phyloP scores from a whole-genome alignment of 2,888 invertebrate genomes.

The Drosophila mimetica region DNA sequence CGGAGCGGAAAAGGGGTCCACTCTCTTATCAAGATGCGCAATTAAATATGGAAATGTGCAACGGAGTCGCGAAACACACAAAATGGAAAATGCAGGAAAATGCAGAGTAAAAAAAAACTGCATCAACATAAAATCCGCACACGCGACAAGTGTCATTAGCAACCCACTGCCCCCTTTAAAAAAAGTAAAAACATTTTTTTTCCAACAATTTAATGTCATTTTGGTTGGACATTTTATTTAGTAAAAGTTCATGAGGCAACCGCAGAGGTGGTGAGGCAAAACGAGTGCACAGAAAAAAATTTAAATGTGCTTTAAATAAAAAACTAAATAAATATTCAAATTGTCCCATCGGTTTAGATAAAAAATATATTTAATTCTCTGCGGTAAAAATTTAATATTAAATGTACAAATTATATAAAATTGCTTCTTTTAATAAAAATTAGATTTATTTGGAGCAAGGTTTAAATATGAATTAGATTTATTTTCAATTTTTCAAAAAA shows the following conservation, averaged over 20 bases:
- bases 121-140: slow-evolving; percentile 64
- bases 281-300: neutral
- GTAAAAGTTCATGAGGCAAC: slow-evolving; percentile 45
- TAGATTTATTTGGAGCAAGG: too few relatives aligned
- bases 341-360: too few relatives aligned
- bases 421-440: too few relatives aligned
- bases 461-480: too few relatives aligned
- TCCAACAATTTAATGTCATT: slow-evolving; percentile 74
- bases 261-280: slow-evolving; percentile 4
- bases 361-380: too few relatives aligned
- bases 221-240: slow-evolving; percentile 75
- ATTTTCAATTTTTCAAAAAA: too few relatives aligned
- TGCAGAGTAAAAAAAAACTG: slow-evolving; percentile 20
- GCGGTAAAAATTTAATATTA: too few relatives aligned
- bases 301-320: neutral
- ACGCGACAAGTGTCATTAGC: slow-evolving; percentile 78
- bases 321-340: too few relatives aligned
- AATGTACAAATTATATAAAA: too few relatives aligned
- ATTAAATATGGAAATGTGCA: slow-evolving; percentile 79
- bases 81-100: slow-evolving; percentile 29
- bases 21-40: slow-evolving; percentile 77
- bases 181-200: slow-evolving; percentile 17
- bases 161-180: slow-evolving; percentile 18
- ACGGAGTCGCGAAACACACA: slow-evolving; percentile 50
- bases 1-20: slow-evolving; percentile 12